Percentiles rank a stretch among this genome's conserved stretches.
phyloP scores from a whole-genome alignment of 1,140 invertebrate genomes.

The Scaptomyza graminum region DNA sequence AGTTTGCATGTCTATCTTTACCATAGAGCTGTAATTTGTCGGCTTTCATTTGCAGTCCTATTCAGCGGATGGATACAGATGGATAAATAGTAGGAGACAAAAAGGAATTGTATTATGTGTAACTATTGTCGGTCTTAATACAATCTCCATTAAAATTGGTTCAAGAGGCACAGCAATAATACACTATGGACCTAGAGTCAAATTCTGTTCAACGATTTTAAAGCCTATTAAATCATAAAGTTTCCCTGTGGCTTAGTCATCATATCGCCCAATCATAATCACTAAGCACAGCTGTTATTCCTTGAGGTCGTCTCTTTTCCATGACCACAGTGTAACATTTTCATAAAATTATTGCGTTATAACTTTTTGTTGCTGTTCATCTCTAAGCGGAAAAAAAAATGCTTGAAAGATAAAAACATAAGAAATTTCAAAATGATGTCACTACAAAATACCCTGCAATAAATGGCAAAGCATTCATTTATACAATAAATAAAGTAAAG shows the following conservation, averaged over 20 bases:
- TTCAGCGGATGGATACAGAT: slow-evolving; percentile 50
- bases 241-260: slow-evolving; percentile 2
- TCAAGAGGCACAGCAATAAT: neutral
- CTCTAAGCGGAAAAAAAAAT: too few species aligned
- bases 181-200: neutral
- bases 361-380: neutral
- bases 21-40: slow-evolving; percentile 64
- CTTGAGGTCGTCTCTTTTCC: neutral
- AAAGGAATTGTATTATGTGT: slow-evolving; percentile 3
- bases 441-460: neutral
- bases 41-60: slow-evolving; percentile 62
- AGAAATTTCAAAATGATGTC: neutral
- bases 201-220: neutral
- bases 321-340: slow-evolving; percentile 12
- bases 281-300: neutral
- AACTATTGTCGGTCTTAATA: neutral
- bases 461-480: neutral
- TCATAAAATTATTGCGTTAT: slow-evolving; percentile 8
- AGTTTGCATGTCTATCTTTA: slow-evolving; percentile 72
- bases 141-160: neutral
- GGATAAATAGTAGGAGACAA: neutral
- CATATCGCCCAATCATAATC: neutral
- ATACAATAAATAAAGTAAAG: neutral
- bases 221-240: neutral
- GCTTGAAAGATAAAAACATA: neutral